Evolutionary conservation across 2,797 vertebrate genomes (phyloP).

Genomic region (Oceanodroma leucorhoa): DNA sequence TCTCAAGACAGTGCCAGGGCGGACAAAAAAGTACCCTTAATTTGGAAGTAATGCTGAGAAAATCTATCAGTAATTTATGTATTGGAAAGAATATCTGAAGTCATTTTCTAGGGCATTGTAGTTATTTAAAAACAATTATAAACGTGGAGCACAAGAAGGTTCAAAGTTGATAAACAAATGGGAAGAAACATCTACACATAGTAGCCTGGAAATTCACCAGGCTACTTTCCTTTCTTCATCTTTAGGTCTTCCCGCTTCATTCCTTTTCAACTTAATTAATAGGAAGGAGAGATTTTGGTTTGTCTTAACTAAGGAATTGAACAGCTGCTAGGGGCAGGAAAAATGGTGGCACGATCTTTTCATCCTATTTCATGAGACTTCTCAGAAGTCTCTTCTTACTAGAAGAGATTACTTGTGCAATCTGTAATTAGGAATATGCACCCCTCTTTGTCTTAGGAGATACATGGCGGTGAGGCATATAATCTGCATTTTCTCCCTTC

Average conservation of each 20-base stretch:
- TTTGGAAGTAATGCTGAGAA: background rate
- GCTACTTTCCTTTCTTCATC: background rate
- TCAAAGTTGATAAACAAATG: background rate
- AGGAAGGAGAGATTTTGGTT: background rate
- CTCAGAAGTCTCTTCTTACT: background rate
- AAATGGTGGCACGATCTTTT: background rate
- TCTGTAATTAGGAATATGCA: background rate
- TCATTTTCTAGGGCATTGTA: background rate
- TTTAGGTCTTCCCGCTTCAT: background rate
- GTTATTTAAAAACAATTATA: background rate
- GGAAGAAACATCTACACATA: background rate
- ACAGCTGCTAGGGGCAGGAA: background rate
- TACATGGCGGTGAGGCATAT: rapidly evolving
- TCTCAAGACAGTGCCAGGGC: background rate
- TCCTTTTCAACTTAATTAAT: background rate
- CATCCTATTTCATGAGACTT: background rate
- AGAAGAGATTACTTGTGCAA: background rate
- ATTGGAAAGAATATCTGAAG: background rate
- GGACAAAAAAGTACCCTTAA: background rate
- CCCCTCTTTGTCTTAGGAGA: rapidly evolving
- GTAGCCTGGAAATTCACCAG: background rate
- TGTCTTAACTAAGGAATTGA: background rate
- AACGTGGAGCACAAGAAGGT: background rate
- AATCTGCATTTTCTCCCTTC: background rate
- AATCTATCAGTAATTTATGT: background rate